Conservation (phyloP, 2,113 vertebrate genomes). For the western clawed frog (Xenopus tropicalis) region UCB_Xtro_10.0 CM004444.2:118376001-118376500, state of each 20-base stretch:
- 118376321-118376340: slow-evolving; percentile 27
- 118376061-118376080: too few species aligned
- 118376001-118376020: too few species aligned
- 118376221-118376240: slow-evolving; percentile 28
- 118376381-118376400: neutral
- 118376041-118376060: too few species aligned
- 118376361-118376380: slow-evolving; percentile 36
- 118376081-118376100: too few species aligned
- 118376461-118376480: slow-evolving; percentile 59
- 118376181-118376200: too few species aligned
- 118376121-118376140: too few species aligned
- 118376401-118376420: neutral
- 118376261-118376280: slow-evolving; percentile 32
- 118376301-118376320: neutral
- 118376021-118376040: too few species aligned
- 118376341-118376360: slow-evolving; percentile 42
- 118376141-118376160: too few species aligned
- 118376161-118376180: too few species aligned
- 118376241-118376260: slow-evolving; percentile 10
- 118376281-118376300: slow-evolving; percentile 10
- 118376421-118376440: slow-evolving; percentile 34
- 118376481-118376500: slow-evolving; percentile 55
- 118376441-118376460: slow-evolving; percentile 45
- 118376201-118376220: neutral
- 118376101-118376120: too few species aligned